These are phyloP conservation scores for Orchesella flavescens DNA, from an alignment of 2,888 invertebrate genomes.

Conservation along the genomic window DNA sequence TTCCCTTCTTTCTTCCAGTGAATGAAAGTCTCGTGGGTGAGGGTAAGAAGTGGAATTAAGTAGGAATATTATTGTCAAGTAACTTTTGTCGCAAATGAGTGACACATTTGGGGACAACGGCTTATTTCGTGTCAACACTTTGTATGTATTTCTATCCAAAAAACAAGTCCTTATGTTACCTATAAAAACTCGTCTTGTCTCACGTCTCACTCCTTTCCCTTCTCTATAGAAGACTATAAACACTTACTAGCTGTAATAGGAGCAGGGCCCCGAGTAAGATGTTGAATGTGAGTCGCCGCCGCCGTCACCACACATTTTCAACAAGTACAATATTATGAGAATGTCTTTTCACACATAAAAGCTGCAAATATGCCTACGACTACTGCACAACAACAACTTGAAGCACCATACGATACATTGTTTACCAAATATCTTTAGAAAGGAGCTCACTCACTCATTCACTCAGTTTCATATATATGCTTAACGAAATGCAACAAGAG, in stretches of 20 bases:
- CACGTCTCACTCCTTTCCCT: not conserved
- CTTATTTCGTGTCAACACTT: conserved; percentile 16
- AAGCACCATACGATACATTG: too few species aligned
- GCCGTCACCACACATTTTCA: not conserved
- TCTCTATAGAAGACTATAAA: too few species aligned
- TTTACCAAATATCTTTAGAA: too few species aligned
- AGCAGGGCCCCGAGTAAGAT: too few species aligned
- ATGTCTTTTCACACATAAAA: not conserved
- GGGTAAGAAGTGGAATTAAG: not conserved
- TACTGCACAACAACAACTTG: too few species aligned
- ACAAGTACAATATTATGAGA: not conserved
- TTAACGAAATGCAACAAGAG: too few species aligned
- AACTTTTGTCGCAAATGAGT: conserved; percentile 19
- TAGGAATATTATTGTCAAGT: conserved; percentile 4
- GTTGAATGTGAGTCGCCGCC: not conserved
- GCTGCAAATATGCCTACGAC: not conserved
- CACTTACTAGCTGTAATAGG: too few species aligned
- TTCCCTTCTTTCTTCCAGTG: too few species aligned
- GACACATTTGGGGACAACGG: conserved; percentile 23
- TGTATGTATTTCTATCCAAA: not conserved
- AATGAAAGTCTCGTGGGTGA: not conserved
- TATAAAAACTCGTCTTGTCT: not conserved
- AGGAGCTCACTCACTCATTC: too few species aligned
- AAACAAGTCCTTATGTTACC: not conserved
- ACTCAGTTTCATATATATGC: too few species aligned